Conservation (phyloP, 2,888 invertebrate species). For the Julus scanicus region DNA sequence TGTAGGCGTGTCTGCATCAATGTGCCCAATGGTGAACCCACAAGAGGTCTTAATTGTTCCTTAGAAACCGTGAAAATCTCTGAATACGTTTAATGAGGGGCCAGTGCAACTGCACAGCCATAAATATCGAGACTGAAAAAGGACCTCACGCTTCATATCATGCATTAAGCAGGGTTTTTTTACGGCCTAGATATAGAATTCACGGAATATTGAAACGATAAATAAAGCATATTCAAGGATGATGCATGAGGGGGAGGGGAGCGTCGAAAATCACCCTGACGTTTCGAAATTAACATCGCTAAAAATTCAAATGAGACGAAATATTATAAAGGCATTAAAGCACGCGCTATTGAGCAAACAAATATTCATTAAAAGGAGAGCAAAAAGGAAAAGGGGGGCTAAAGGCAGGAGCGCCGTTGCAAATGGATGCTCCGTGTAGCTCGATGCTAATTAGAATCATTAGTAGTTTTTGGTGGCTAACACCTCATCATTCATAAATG, state of each 20-base stretch:
- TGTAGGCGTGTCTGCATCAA: no score
- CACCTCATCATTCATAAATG: constrained; percentile 53
- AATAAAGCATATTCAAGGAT: background rate
- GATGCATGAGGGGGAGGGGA: constrained; percentile 29
- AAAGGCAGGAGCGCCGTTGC: constrained; percentile 32
- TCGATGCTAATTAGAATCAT: constrained; percentile 55
- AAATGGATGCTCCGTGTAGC: background rate
- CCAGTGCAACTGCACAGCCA: background rate
- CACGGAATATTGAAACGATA: background rate
- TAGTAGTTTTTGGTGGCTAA: constrained; percentile 52
- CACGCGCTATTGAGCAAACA: constrained; percentile 22
- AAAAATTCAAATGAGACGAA: constrained; percentile 40
- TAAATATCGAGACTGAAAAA: background rate
- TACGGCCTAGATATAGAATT: background rate
- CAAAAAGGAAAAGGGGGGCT: background rate
- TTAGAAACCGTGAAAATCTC: background rate
- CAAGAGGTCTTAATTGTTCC: no score
- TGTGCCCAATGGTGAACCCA: no score
- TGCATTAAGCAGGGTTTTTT: background rate
- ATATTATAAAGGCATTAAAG: constrained; percentile 34
- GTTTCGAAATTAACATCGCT: background rate
- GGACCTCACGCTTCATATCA: background rate
- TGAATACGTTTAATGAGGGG: background rate
- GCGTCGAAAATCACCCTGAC: background rate
- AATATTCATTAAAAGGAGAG: constrained; percentile 36